Percentiles rank a stretch among this genome's conserved stretches.
Evolutionary conservation across 2,888 invertebrate genomes (phyloP).

Genomic region (Bedellia somnulentella): DNA sequence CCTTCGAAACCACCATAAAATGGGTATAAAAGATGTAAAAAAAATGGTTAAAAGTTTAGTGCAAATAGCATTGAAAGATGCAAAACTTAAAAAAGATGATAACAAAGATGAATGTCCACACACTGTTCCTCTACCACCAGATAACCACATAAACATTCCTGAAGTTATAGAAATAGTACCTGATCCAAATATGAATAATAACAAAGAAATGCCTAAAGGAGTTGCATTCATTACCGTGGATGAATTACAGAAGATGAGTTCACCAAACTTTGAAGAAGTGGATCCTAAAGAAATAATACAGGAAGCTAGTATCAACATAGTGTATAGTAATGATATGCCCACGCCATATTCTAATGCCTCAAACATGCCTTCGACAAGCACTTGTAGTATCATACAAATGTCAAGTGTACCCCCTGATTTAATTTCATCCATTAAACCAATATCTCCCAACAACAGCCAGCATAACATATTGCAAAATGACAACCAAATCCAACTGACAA

Average conservation of each 20-base stretch:
- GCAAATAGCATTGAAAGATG: constrained; percentile 43
- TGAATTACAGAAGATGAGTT: constrained; percentile 47
- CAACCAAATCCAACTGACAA: not conserved
- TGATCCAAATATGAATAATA: constrained; percentile 26
- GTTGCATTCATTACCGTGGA: constrained; percentile 48
- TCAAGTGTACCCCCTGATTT: constrained; percentile 42
- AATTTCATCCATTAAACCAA: constrained; percentile 39
- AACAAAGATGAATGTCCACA: constrained; percentile 15
- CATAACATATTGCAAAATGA: not conserved
- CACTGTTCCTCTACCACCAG: constrained; percentile 14
- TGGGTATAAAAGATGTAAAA: constrained; percentile 62
- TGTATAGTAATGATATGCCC: constrained; percentile 41
- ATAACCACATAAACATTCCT: constrained; percentile 37
- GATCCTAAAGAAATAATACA: constrained; percentile 52
- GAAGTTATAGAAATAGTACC: constrained; percentile 50
- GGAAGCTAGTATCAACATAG: constrained; percentile 52
- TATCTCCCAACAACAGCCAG: not conserved
- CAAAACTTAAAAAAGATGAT: constrained; percentile 40
- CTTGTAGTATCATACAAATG: constrained; percentile 32
- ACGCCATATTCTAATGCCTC: constrained; percentile 35
- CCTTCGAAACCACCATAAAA: constrained; percentile 69
- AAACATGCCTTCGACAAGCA: constrained; percentile 19
- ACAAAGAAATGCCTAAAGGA: constrained; percentile 32
- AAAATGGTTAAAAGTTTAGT: constrained; percentile 60
- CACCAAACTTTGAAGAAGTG: constrained; percentile 46